phyloP scores from a whole-genome alignment of 2,113 vertebrate species.

The Notechis scutatus region DNA sequence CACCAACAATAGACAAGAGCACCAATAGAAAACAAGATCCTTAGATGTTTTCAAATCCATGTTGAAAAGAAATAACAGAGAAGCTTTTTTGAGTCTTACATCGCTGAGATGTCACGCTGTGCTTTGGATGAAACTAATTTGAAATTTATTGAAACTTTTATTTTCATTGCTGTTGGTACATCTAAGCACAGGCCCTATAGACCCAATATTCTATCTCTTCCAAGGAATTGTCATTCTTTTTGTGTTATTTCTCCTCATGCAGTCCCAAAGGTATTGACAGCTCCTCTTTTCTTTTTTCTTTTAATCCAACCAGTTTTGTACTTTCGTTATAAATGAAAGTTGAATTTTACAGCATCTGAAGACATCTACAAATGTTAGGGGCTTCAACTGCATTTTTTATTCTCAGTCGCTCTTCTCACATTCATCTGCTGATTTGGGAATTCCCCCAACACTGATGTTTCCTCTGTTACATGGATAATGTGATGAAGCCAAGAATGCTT shows the following conservation, averaged over 20 bases:
- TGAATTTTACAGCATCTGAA: neutral
- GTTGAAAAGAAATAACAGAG: slow-evolving; percentile 38
- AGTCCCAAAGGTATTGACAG: neutral
- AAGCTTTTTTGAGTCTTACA: neutral
- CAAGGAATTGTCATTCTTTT: slow-evolving; percentile 21
- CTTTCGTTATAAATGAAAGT: neutral
- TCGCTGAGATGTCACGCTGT: slow-evolving; percentile 8
- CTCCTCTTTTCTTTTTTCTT: neutral
- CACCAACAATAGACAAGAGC: neutral
- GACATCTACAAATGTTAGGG: neutral
- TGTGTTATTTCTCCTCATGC: slow-evolving; percentile 31
- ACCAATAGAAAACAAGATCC: slow-evolving; percentile 8
- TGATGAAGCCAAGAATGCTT: neutral
- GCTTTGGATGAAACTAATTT: slow-evolving; percentile 46
- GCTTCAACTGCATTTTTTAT: neutral
- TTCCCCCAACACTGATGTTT: neutral
- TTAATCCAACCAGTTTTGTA: neutral
- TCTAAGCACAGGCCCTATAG: slow-evolving; percentile 10
- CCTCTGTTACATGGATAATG: neutral
- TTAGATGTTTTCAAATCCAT: slow-evolving; percentile 26
- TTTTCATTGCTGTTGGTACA: slow-evolving; percentile 17
- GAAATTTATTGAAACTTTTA: slow-evolving; percentile 36
- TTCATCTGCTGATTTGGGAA: neutral
- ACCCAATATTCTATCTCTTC: slow-evolving; percentile 4
- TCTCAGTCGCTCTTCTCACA: neutral